phyloP scores from a whole-genome alignment of 2,888 invertebrate species.

The Parochlus steinenii region DNA sequence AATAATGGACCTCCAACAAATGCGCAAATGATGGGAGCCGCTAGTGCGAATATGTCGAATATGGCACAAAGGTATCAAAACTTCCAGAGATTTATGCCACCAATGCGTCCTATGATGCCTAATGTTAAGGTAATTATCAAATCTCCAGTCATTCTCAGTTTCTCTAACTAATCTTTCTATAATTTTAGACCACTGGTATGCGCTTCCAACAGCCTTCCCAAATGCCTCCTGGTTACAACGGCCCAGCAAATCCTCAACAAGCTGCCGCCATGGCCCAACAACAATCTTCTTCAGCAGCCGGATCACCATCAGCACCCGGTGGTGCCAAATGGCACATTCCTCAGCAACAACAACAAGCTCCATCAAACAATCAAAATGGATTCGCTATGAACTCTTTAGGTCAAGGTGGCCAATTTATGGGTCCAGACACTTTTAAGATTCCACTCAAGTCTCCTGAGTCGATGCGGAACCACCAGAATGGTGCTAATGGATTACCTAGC shows the following conservation, averaged over 20 bases:
- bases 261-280: conserved; percentile 21
- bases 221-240: no score
- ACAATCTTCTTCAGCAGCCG: conserved; percentile 38
- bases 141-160: no score
- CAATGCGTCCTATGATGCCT: conserved; percentile 9
- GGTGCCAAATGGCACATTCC: conserved; percentile 62
- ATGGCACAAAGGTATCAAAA: conserved; percentile 3
- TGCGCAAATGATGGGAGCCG: conserved; percentile 14
- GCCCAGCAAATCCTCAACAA: conserved; percentile 22
- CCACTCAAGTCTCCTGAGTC: conserved; percentile 30
- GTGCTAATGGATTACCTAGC: no score
- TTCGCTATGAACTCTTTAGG: not conserved
- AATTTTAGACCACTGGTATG: no score
- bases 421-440: conserved; percentile 24
- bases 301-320: conserved; percentile 14
- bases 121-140: no score
- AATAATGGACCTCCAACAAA: conserved; percentile 15
- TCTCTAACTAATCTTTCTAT: no score
- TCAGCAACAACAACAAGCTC: conserved; percentile 36
- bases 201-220: no score
- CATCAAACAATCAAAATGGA: conserved; percentile 17
- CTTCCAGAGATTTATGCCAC: conserved; percentile 4
- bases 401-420: conserved; percentile 3
- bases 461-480: conserved; percentile 11
- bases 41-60: conserved; percentile 4